Base-by-base conservation (phyloP, 53 echinoderm and acorn worm genomes). In the Holothuria leucospilota region DNA sequence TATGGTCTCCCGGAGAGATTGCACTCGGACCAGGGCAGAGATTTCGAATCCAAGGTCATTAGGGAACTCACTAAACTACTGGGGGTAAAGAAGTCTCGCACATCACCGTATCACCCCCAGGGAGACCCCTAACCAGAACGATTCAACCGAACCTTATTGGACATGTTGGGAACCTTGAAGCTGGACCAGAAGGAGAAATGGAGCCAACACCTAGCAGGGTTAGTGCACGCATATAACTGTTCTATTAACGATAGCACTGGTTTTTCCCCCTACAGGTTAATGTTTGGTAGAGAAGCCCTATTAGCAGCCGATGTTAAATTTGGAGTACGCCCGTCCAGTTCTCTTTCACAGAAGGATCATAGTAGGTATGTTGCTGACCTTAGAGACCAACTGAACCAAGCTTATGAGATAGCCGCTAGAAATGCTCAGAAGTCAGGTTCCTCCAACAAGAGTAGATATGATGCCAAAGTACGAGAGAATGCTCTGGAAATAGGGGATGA, bases 231-330 rank as follows among this genome's bases (percentile, higher is more conserved):
- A 0, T 80, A 80, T 80, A 80, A 80, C 21, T 86, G 86, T 34
- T 88, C 91, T 0, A 66, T 59, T 1, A 81, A 93, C 62, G 82
- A 85, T 26, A 64, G 68, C 2, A 94, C 94, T 4, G 91, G 89
- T 0, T 82, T 63, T 34, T 89, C 87, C 25, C 91, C 94, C 2
- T 94, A 91, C 68, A 71, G 63, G 34, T 60, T 93, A 0, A 90
- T 93, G 93, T 89, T 86, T 78, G 94, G 94, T 2, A 59, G 94
- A 20, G 91, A 94, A 29, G 86, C 91, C 1, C 71, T 64, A 24
- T 77, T 91, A 20, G 82, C 87, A 13, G 46, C 79, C 20, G 91
- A 91, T 67, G 42, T 83, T 39, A 42, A 65, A 1, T 46, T 83
- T 42, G 83, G 67, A 23, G 21, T 80, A 20, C 29, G 6, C 8